Conservation (phyloP, 2,113 vertebrate genomes). For the Eulemur rufifrons region DNA sequence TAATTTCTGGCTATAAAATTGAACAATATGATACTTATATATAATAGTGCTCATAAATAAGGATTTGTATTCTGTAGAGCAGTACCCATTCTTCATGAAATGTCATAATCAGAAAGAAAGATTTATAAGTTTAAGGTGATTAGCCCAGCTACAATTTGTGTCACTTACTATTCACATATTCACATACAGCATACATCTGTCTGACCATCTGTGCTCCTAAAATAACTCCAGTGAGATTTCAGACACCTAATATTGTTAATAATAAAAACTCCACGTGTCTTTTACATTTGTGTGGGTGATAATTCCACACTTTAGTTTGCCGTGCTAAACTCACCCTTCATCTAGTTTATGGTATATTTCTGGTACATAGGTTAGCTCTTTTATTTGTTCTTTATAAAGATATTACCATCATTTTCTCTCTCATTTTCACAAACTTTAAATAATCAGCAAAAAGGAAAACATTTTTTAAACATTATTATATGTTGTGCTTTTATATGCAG, state of each 20-base stretch:
- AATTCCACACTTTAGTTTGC: neutral
- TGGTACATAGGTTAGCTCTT: neutral
- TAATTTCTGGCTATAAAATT: constrained; percentile 27
- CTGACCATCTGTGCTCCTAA: constrained; percentile 64
- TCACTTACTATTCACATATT: neutral
- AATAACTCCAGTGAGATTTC: constrained; percentile 50
- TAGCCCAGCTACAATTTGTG: constrained; percentile 32
- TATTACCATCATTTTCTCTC: neutral
- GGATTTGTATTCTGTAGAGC: constrained; percentile 18
- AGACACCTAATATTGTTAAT: constrained; percentile 62
- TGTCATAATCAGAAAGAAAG: constrained; percentile 50
- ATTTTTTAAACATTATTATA: neutral
- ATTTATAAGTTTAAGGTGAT: constrained; percentile 30
- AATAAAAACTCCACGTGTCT: constrained; percentile 8
- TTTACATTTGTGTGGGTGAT: constrained; percentile 1
- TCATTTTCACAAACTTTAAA: constrained; percentile 11
- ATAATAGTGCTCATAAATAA: constrained; percentile 37
- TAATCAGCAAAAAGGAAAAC: neutral
- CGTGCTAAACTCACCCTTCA: neutral
- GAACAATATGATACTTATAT: neutral
- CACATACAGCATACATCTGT: constrained; percentile 28
- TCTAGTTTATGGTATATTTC: neutral
- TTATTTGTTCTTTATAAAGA: constrained; percentile 7
- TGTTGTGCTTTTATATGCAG: neutral
- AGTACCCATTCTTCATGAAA: constrained; percentile 44